Evolutionary conservation across 2,113 vertebrate species (phyloP).

Genomic region (Pangasianodon hypophthalmus): DNA sequence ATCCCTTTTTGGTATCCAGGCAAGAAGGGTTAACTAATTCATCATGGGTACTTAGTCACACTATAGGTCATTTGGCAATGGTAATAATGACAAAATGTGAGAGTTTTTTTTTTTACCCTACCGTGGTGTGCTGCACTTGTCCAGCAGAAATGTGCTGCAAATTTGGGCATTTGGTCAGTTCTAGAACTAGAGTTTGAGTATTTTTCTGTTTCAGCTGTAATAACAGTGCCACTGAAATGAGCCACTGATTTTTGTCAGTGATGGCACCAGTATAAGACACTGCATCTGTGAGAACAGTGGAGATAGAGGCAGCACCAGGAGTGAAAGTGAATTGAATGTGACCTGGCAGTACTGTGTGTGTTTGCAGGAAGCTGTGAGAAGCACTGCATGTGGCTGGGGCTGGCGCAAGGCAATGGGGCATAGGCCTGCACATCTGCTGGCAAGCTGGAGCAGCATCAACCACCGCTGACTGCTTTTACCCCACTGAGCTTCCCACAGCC

Average conservation of each 20-base stretch:
- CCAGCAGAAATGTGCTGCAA: neutral
- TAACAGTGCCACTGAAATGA: neutral
- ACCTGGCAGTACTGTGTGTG: conserved; percentile 31
- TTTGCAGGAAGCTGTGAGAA: conserved; percentile 46
- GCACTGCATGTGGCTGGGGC: conserved; percentile 44
- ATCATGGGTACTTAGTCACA: neutral
- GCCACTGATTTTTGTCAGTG: neutral
- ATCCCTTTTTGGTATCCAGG: neutral
- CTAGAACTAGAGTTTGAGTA: neutral
- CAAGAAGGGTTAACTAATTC: neutral
- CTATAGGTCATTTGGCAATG: neutral
- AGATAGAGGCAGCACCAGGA: conserved; percentile 2
- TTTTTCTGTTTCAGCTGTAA: neutral
- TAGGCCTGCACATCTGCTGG: conserved; percentile 84
- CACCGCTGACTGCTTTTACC: conserved; percentile 81
- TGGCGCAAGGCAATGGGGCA: conserved; percentile 63
- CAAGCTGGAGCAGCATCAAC: conserved; percentile 83
- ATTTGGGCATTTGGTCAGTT: neutral
- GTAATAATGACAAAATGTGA: neutral
- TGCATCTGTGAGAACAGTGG: neutral
- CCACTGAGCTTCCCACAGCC: conserved; percentile 57
- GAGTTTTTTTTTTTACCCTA: neutral
- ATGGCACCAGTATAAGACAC: neutral
- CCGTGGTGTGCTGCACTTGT: neutral
- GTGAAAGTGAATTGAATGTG: conserved; percentile 41